These are phyloP conservation scores for Mugil cephalus DNA, from an alignment of 2,113 vertebrate genomes.

Conservation along the genomic window DNA sequence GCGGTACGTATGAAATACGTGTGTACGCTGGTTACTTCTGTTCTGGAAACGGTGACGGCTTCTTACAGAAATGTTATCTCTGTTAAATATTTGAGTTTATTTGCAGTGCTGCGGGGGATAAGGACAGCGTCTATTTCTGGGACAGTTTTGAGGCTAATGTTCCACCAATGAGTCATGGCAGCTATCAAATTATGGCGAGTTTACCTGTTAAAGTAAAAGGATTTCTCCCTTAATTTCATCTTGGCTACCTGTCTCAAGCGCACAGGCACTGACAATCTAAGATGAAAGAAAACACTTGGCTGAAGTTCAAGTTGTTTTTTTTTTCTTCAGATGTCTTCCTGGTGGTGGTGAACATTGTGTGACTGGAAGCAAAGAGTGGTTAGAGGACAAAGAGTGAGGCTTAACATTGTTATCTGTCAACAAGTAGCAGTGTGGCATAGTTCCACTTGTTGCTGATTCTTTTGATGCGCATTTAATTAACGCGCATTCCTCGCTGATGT, in stretches of 20 bases:
- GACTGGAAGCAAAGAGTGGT: slow-evolving; percentile 19
- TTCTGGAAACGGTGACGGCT: slow-evolving; percentile 1
- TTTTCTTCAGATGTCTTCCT: slow-evolving; percentile 32
- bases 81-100: neutral
- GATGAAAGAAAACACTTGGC: slow-evolving; percentile 28
- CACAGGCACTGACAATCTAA: slow-evolving; percentile 30
- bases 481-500: slow-evolving; percentile 18
- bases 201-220: slow-evolving; percentile 15
- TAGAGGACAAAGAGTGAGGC: slow-evolving; percentile 14
- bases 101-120: neutral
- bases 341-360: slow-evolving; percentile 22
- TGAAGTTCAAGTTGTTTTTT: slow-evolving; percentile 32
- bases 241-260: slow-evolving; percentile 5
- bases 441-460: slow-evolving; percentile 7
- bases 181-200: neutral
- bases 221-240: slow-evolving; percentile 22
- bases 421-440: slow-evolving; percentile 9
- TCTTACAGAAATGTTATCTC: neutral
- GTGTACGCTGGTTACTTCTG: neutral
- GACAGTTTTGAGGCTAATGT: neutral
- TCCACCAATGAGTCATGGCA: slow-evolving; percentile 9
- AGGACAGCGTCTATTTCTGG: neutral
- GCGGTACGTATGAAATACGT: no score
- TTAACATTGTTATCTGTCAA: slow-evolving; percentile 41
- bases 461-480: slow-evolving; percentile 50